Percentiles rank a stretch among this genome's conserved stretches.
Conservation (phyloP, 1,140 invertebrate genomes). For the Calliopsis andreniformis region DNA sequence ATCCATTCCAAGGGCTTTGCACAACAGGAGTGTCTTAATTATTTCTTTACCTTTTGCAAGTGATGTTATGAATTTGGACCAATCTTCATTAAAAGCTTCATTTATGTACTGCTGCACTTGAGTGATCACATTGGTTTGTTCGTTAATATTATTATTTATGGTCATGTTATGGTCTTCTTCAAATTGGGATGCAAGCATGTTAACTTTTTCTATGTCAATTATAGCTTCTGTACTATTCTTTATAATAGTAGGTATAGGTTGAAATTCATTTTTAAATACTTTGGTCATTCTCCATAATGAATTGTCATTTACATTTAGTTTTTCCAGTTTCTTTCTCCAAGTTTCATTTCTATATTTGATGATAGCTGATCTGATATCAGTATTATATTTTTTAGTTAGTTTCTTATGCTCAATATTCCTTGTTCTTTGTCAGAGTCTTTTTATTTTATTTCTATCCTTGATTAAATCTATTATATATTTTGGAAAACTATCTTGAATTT, state of each 20-base stretch:
- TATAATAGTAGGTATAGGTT: slow-evolving; percentile 41
- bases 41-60: slow-evolving; percentile 23
- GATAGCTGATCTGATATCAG: too few relatives aligned
- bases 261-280: slow-evolving; percentile 56
- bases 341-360: too few relatives aligned
- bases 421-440: background rate
- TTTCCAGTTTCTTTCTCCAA: slow-evolving; percentile 28
- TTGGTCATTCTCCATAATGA: slow-evolving; percentile 62
- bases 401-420: too few relatives aligned
- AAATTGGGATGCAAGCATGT: slow-evolving; percentile 60
- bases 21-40: slow-evolving; percentile 36
- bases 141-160: slow-evolving; percentile 41
- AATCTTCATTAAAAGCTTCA: background rate
- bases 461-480: background rate
- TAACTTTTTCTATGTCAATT: slow-evolving; percentile 58
- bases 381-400: too few relatives aligned
- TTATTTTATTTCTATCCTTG: background rate
- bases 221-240: slow-evolving; percentile 42
- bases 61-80: background rate
- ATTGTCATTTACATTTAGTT: slow-evolving; percentile 58
- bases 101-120: slow-evolving; percentile 30
- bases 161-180: slow-evolving; percentile 64
- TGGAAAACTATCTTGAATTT: background rate
- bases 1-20: slow-evolving; percentile 60
- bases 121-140: slow-evolving; percentile 53